Conservation (phyloP, 2,888 invertebrate genomes). For the Dorcus parallelipipedus region DNA sequence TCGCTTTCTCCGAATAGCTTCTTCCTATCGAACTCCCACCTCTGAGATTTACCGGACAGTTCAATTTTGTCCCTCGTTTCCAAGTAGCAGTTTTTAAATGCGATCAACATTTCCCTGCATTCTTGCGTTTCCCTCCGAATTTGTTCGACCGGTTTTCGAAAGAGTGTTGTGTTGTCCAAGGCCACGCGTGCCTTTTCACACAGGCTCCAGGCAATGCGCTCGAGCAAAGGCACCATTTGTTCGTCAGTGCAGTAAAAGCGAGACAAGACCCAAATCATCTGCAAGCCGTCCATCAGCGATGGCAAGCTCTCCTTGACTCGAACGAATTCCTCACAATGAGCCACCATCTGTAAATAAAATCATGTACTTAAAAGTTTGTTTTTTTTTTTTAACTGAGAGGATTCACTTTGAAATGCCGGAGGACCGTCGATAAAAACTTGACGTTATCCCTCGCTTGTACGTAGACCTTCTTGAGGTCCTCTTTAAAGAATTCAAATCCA, state of each 20-base stretch:
- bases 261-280: conserved; percentile 90
- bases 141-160: conserved; percentile 53
- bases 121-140: conserved; percentile 40
- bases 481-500: conserved; percentile 59
- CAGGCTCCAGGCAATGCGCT: conserved; percentile 79
- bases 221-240: conserved; percentile 79
- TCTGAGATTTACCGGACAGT: conserved; percentile 74
- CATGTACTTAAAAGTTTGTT: too few species aligned
- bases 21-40: conserved; percentile 90
- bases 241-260: conserved; percentile 81
- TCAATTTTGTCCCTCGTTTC: conserved; percentile 82
- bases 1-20: conserved; percentile 80
- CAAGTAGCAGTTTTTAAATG: conserved; percentile 74
- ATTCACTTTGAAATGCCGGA: conserved; percentile 66
- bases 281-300: conserved; percentile 76
- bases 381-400: not conserved
- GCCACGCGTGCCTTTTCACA: conserved; percentile 71
- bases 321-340: conserved; percentile 59
- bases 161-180: conserved; percentile 69
- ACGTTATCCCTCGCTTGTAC: conserved; percentile 74
- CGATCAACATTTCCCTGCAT: conserved; percentile 66
- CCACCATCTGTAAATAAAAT: conserved; percentile 39
- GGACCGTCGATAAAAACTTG: conserved; percentile 71
- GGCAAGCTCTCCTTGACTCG: conserved; percentile 72
- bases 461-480: conserved; percentile 63